Evolutionary conservation across 2,113 vertebrate species (phyloP).

Genomic region (Thamnophis sirtalis): DNA sequence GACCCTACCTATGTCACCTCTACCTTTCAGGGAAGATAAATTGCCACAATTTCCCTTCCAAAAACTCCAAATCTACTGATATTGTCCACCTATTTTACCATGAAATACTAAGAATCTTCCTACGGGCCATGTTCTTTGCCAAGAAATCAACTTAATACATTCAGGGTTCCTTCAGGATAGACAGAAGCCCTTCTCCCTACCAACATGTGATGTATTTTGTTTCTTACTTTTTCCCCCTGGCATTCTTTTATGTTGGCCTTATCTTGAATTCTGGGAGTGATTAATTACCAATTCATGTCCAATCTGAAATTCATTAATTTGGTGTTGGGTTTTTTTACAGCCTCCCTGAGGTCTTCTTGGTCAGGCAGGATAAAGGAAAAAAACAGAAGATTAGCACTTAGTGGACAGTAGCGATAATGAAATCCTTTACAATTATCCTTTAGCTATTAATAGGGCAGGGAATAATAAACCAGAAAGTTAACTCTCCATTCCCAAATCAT

Average conservation of each 20-base stretch:
- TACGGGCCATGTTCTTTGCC: background rate
- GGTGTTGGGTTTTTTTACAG: constrained; percentile 44
- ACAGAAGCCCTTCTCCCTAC: background rate
- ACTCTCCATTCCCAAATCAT: constrained; percentile 1
- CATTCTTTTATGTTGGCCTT: constrained; percentile 27
- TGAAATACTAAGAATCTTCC: too few relatives aligned
- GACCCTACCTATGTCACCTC: background rate
- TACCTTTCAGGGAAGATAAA: background rate
- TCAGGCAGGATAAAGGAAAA: constrained; percentile 39
- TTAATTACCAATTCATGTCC: constrained; percentile 66
- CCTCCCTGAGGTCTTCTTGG: constrained; percentile 54
- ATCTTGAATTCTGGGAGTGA: constrained; percentile 66
- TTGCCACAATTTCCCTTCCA: background rate
- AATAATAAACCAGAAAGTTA: constrained; percentile 30
- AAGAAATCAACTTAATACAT: background rate
- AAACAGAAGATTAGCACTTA: constrained; percentile 5
- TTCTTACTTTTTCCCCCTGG: background rate
- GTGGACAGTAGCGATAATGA: constrained; percentile 59
- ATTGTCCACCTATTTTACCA: background rate
- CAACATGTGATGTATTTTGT: background rate
- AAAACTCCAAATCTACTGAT: background rate
- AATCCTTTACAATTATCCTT: constrained; percentile 63
- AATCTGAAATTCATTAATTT: constrained; percentile 69
- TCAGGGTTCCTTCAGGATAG: background rate
- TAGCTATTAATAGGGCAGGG: constrained; percentile 57